Base-by-base conservation (phyloP, 92 coral and sea anemone species). In the Epizoanthus stellaris region DNA sequence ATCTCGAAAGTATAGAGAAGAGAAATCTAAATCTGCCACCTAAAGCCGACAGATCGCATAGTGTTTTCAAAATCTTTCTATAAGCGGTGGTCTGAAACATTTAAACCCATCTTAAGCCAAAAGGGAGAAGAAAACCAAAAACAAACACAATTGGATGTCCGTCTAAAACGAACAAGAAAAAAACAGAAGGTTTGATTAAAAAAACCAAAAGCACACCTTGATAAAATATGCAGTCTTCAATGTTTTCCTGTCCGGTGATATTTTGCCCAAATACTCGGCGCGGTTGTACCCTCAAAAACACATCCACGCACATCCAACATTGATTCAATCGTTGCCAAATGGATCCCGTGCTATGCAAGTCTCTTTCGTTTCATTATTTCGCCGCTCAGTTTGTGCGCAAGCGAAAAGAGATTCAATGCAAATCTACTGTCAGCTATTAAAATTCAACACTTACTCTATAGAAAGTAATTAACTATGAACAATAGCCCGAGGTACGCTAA, bases 381-480 rank as follows among this genome's bases (percentile, higher is more conserved):
- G 77, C 39, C 62, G 61, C 77, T 47, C 19, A 47, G 77, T 73
- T 73, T 73, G 62, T 7, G 23, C 62, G 77, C 62, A 49, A 73
- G 76, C n/a, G 62, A 73, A 73, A 73, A 73, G 61, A 23, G 39
- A 47, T 49, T 73, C 42, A 45, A 73, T 73, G 77, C 45, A 73
- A 73, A 73, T 73, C 62, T 19, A 20, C 54, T 25, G 62, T 15
- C 77, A 30, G 12, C 62, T 47, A 73, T 73, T 73, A 73, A 73
- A 73, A 73, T 73, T 73, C 77, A 49, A 49, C 77, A 73, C n/a
- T n/a, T n/a, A n/a, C 77, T 19, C 61, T 73, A 9, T 23, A 47
- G 77, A 47, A 73, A 73, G 58, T 73, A 73, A 73, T 73, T 73
- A 73, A 73, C 39, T 49, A 11, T 3, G 59, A 73, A 73, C 77